Conservation (phyloP, 2,797 vertebrate species). For the Aeoliscus strigatus region DNA sequence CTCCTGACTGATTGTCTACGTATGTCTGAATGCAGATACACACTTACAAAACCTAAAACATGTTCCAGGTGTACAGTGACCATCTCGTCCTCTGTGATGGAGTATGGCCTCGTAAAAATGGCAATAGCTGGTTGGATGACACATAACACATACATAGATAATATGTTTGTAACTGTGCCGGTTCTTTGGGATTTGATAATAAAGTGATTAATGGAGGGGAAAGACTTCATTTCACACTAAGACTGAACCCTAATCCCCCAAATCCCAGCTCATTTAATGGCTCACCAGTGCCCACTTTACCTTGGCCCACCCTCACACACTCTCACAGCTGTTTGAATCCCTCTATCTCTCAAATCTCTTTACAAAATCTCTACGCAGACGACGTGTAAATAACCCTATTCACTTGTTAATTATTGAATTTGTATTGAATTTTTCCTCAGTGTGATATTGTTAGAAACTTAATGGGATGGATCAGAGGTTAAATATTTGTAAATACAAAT, state of each 20-base stretch:
- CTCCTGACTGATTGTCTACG: too few species aligned
- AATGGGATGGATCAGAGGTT: not conserved
- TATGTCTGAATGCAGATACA: too few species aligned
- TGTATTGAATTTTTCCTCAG: too few species aligned
- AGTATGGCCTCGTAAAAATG: too few species aligned
- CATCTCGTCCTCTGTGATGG: too few species aligned
- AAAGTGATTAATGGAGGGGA: slow-evolving; percentile 66
- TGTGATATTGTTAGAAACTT: not conserved
- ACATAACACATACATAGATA: too few species aligned
- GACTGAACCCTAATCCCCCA: slow-evolving; percentile 55
- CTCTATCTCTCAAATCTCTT: slow-evolving; percentile 1
- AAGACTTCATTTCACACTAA: slow-evolving; percentile 65
- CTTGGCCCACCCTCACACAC: slow-evolving; percentile 30
- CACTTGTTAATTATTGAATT: slow-evolving; percentile 3
- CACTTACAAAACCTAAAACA: too few species aligned
- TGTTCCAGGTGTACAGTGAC: too few species aligned
- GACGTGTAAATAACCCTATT: not conserved
- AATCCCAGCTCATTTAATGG: slow-evolving; percentile 72
- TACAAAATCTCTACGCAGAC: not conserved
- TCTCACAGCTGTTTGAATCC: slow-evolving; percentile 45
- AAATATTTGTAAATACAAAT: slow-evolving; percentile 3
- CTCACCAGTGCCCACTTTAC: slow-evolving; percentile 51
- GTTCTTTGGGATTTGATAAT: slow-evolving; percentile 37
- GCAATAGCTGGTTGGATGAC: too few species aligned
- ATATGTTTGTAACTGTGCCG: not conserved